Conservation (phyloP, 2,888 invertebrate species). For the Hyles lineata region DNA sequence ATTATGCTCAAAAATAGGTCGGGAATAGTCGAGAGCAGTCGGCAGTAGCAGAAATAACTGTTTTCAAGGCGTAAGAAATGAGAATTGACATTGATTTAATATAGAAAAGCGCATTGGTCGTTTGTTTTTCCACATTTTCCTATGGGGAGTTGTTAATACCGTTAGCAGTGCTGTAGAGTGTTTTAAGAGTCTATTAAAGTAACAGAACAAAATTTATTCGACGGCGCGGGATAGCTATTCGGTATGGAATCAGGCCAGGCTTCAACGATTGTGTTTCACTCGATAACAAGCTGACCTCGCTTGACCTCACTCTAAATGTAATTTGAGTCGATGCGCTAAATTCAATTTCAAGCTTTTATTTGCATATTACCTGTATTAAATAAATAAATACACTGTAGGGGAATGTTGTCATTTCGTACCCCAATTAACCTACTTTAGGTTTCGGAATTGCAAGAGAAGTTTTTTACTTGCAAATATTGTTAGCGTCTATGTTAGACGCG, state of each 20-base stretch:
- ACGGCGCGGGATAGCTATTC: slow-evolving; percentile 46
- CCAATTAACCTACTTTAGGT: not conserved
- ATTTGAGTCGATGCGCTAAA: slow-evolving; percentile 56
- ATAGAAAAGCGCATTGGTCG: not conserved
- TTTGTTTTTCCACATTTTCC: not conserved
- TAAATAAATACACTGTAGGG: slow-evolving; percentile 29
- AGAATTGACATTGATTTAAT: not conserved
- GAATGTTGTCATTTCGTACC: slow-evolving; percentile 23
- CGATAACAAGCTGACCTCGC: slow-evolving; percentile 61
- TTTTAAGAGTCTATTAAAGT: slow-evolving; percentile 22
- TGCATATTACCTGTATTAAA: slow-evolving; percentile 46
- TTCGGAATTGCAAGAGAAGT: no score
- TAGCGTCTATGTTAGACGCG: no score
- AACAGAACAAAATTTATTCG: slow-evolving; percentile 38
- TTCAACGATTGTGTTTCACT: slow-evolving; percentile 58
- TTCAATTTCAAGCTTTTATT: slow-evolving; percentile 54
- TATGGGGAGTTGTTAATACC: not conserved
- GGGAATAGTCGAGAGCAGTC: no score
- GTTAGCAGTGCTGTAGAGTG: slow-evolving; percentile 10
- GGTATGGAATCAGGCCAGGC: slow-evolving; percentile 54
- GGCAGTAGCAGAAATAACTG: not conserved
- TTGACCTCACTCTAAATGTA: slow-evolving; percentile 54
- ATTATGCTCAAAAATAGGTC: no score
- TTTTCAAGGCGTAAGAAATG: not conserved
- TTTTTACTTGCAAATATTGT: no score